Evolutionary conservation across 2,888 invertebrate species (phyloP), one percentile per base, ranked within the genome.

Genomic region (Dasysyrphus tricinctus): DNA sequence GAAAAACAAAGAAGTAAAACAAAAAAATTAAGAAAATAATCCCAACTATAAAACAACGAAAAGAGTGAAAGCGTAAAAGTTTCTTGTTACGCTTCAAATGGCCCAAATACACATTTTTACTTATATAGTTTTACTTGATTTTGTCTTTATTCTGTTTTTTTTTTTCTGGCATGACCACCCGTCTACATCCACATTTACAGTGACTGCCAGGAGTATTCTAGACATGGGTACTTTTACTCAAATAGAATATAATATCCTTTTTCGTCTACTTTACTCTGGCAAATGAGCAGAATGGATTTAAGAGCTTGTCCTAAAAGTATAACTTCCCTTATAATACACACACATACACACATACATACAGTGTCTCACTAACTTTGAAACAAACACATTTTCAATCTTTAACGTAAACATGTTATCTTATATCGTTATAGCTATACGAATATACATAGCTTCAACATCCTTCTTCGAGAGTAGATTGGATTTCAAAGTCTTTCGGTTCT

Each of bases 401-500:
- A 69, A 69, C 69, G 69, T 69, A 69, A 69, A 69, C 69, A 69
- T 54, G 69, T 69, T 51, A 54, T 54, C 24, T n/a, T 54, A 29
- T 69, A 54, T 39, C 24, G 7, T 19, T 56, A n/a, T n/a, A 67
- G 12, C 32, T 37, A 42, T 37, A 32, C 11, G 61, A 14, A 39
- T 19, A 47, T 49, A 70, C 7, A 16, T 47, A 72, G 56, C 37
- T 44, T 57, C 19, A 67, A 77, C 75, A 72, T 81, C 78, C 78
- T 82, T 74, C 75, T 67, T 49, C 49, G 67, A 67, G 82, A 72
- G 81, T 81, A 86, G 86, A 86, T 86, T 86, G 86, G 86, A 86
- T 86, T 86, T 86, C 82, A 79, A 81, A 86, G 65, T 86, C 81
- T 78, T 86, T 78, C 82, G 59, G 86, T 86, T 86, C 86, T 86